phyloP scores from a whole-genome alignment of 2,797 vertebrate species.

The Acipenser ruthenus region DNA sequence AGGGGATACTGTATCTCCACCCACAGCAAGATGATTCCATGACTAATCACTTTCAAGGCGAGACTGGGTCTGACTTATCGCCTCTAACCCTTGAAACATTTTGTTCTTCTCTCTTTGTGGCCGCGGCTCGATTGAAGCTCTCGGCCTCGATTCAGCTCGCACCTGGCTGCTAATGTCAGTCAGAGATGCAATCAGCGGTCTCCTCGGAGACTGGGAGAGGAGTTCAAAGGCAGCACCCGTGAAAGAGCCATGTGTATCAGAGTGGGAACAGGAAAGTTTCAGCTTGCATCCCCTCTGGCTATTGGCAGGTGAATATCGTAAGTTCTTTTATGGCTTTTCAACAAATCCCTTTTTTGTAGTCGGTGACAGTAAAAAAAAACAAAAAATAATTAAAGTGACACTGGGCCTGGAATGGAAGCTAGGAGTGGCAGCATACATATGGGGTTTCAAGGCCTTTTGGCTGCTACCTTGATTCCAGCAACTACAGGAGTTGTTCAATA shows the following conservation, averaged over 20 bases:
- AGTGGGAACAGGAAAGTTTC: conserved; percentile 36
- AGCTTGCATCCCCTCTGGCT: conserved; percentile 56
- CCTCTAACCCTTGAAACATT: not conserved
- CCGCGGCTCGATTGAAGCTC: not conserved
- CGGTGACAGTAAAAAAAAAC: conserved; percentile 10
- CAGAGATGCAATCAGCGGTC: conserved; percentile 18
- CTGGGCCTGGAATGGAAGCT: too few species aligned
- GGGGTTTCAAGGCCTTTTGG: too few species aligned
- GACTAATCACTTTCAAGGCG: not conserved
- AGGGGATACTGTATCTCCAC: too few species aligned
- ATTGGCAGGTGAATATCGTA: conserved; percentile 30
- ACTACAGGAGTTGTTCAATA: too few species aligned
- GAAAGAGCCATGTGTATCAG: conserved; percentile 18
- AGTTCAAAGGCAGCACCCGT: conserved; percentile 14
- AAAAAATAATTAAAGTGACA: not conserved
- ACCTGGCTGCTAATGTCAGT: conserved; percentile 25
- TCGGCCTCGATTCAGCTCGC: conserved; percentile 1
- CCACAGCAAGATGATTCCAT: not conserved
- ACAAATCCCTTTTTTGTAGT: conserved; percentile 40
- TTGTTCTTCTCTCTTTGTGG: too few species aligned
- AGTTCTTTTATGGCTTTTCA: conserved; percentile 1
- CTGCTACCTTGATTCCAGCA: too few species aligned
- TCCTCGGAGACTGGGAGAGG: not conserved
- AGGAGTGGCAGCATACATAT: too few species aligned
- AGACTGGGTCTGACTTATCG: not conserved